Conservation (phyloP, 64 coral and sea anemone genomes). For the Montipora capricornis region DNA sequence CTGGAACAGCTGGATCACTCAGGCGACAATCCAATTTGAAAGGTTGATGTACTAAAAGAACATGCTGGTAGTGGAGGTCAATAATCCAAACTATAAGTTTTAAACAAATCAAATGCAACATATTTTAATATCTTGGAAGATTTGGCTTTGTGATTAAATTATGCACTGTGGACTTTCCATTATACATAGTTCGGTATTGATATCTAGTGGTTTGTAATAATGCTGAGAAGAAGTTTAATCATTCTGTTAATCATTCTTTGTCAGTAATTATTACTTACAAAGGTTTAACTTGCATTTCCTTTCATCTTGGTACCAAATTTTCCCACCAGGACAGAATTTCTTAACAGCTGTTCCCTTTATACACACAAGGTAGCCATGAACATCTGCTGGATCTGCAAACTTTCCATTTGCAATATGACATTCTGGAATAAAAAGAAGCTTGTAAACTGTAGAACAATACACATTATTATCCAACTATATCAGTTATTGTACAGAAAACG, state of each 20-base stretch:
- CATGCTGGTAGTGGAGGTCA: background rate
- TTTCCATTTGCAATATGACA: conserved; percentile 52
- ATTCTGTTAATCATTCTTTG: background rate
- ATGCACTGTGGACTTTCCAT: too few species aligned
- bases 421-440: conserved; percentile 12
- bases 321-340: conserved; percentile 8
- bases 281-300: conserved; percentile 25
- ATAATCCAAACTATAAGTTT: background rate
- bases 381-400: conserved; percentile 72
- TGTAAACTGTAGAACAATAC: background rate
- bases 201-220: too few species aligned
- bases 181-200: too few species aligned
- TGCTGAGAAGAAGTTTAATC: too few species aligned
- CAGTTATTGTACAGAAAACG: too few species aligned
- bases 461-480: too few species aligned
- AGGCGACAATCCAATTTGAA: conserved; percentile 57
- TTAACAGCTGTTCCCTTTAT: conserved; percentile 50
- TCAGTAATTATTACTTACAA: background rate
- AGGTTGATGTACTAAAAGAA: background rate
- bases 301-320: conserved; percentile 45
- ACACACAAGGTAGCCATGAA: conserved; percentile 64
- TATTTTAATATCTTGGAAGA: too few species aligned
- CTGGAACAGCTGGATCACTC: conserved; percentile 32
- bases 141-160: too few species aligned
- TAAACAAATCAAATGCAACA: too few species aligned